Evolutionary conservation across 2,888 invertebrate species (phyloP).

Genomic region (Himalopsyche kuldschensis): DNA sequence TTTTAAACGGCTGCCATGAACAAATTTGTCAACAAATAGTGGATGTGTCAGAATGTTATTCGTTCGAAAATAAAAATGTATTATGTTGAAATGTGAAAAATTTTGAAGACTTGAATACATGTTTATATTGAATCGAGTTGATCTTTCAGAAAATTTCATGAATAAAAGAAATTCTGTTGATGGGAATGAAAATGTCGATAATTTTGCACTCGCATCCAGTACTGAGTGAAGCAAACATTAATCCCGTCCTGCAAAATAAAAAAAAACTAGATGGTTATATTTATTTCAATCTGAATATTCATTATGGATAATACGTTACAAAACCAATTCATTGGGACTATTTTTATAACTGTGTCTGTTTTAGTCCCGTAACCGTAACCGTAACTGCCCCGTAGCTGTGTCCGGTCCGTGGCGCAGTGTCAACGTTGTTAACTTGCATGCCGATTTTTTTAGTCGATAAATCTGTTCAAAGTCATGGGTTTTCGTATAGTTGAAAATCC

Average conservation of each 20-base stretch:
- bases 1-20: slow-evolving; percentile 46
- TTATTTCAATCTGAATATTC: neutral
- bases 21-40: slow-evolving; percentile 40
- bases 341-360: too few relatives aligned
- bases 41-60: slow-evolving; percentile 1
- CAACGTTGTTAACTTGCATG: too few relatives aligned
- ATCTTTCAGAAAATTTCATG: neutral
- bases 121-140: neutral
- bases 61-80: neutral
- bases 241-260: too few relatives aligned
- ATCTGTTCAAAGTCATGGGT: too few relatives aligned
- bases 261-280: too few relatives aligned
- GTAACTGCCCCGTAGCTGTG: too few relatives aligned
- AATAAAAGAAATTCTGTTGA: neutral
- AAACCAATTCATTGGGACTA: too few relatives aligned
- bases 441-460: too few relatives aligned
- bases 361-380: too few relatives aligned
- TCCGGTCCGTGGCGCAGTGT: too few relatives aligned
- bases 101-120: neutral
- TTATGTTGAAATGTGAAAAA: neutral
- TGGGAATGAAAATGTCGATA: neutral
- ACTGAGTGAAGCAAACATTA: neutral
- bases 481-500: too few relatives aligned
- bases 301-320: neutral
- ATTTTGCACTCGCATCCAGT: neutral